Base-by-base conservation (phyloP, 2,888 invertebrate genomes). In the Chorisops tibialis region DNA sequence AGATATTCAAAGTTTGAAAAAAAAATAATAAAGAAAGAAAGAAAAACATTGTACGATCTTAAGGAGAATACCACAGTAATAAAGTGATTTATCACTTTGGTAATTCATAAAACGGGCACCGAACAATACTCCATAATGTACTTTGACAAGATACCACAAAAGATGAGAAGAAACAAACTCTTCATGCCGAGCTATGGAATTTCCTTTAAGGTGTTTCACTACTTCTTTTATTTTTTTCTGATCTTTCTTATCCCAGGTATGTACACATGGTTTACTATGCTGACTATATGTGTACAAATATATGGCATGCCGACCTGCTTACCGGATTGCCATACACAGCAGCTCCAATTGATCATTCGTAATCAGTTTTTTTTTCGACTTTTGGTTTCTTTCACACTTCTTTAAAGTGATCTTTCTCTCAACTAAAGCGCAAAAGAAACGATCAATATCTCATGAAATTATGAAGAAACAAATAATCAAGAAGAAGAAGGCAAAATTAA, bases 91-190 rank as follows among this genome's bases (percentile, higher is more conserved):
- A 69, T 69, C 69, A 69, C 69, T 67, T 63, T 67, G 66, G 68
- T 68, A 69, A 69, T 69, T 69, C 69, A 69, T 69, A 69, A 69
- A 67, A 69, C 65, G 64, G 63, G 60, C 60, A 59, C 63, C 51
- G 61, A 69, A 69, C 69, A 69, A 69, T 69, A 65, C 65, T 62
- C 59, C 69, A 69, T 69, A 69, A 69, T 69, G 69, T 69, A 69
- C 69, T 69, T 69, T 69, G 69, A 69, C 69, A 69, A 67, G 67
- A 66, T 65, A 67, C 63, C 67, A 69, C 68, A 69, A 69, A 68
- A 65, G 68, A 64, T 65, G 67, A 67, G 67, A 69, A 66, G 69
- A 68, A 68, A 67, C 68, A 61, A 61, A 43, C 61, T 61, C 51
- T 56, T 56, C 56, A 56, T 30, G 14, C 35, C 52, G 38, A 21